Conservation (phyloP, 1,140 invertebrate genomes). For the Lutraria rhynchaena region DNA sequence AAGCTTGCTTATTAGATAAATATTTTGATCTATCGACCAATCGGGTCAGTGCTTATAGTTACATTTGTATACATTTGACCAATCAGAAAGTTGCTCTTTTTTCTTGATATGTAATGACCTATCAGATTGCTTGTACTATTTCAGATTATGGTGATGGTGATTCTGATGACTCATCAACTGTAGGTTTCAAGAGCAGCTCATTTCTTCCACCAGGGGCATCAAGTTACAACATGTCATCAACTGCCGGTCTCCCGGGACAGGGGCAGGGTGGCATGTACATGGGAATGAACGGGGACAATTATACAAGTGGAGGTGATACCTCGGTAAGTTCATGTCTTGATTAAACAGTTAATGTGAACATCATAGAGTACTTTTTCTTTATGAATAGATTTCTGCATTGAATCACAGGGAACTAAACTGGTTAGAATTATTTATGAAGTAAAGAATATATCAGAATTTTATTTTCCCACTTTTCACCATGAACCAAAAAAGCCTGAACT, state of each 20-base stretch:
- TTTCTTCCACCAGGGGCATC: conserved; percentile 88
- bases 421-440: background rate
- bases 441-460: background rate
- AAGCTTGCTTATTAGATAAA: too few relatives aligned
- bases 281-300: conserved; percentile 82
- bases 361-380: background rate
- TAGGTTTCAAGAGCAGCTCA: conserved; percentile 55
- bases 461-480: too few relatives aligned
- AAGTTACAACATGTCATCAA: conserved; percentile 90
- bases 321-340: conserved; percentile 78
- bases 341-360: conserved; percentile 68
- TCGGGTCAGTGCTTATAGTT: too few relatives aligned
- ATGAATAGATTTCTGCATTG: background rate
- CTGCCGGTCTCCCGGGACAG: conserved; percentile 91
- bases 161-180: conserved; percentile 55
- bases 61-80: too few relatives aligned
- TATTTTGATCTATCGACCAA: too few relatives aligned
- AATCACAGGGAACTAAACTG: too few relatives aligned
- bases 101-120: too few relatives aligned
- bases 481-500: too few relatives aligned
- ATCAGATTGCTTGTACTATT: background rate
- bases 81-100: too few relatives aligned
- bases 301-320: conserved; percentile 79
- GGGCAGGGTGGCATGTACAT: conserved; percentile 78
- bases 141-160: conserved; percentile 55